phyloP scores from a whole-genome alignment of 1,140 invertebrate genomes.

The Rhizoglyphus robini region DNA sequence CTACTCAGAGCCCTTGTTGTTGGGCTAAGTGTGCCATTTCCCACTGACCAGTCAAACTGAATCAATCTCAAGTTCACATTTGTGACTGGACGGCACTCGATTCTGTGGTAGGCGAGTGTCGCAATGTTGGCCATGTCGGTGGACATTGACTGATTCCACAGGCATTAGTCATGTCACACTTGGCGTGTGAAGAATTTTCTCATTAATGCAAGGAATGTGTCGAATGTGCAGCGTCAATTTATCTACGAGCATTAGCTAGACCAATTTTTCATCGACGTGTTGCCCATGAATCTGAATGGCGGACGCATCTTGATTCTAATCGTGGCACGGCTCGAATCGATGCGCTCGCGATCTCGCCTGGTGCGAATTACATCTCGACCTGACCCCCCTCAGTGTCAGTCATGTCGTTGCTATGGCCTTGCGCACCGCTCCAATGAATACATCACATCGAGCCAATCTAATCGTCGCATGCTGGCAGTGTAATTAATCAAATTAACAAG shows the following conservation, averaged over 20 bases:
- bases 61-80: too few relatives aligned
- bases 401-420: background rate
- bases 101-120: too few relatives aligned
- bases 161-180: background rate
- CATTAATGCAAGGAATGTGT: conserved; percentile 8
- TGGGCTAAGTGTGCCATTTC: too few relatives aligned
- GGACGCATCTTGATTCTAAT: background rate
- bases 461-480: background rate
- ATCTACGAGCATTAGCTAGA: background rate
- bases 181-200: background rate
- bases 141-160: conserved; percentile 1
- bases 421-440: background rate
- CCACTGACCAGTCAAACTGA: too few relatives aligned
- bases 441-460: background rate
- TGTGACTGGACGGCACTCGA: too few relatives aligned
- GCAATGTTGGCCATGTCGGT: too few relatives aligned
- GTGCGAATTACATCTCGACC: conserved; percentile 2
- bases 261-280: conserved; percentile 7
- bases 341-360: background rate
- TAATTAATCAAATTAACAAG: conserved; percentile 10
- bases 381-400: background rate
- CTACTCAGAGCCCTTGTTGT: too few relatives aligned
- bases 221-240: background rate
- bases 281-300: background rate
- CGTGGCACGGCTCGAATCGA: too few relatives aligned